Evolutionary conservation across 2,888 invertebrate genomes (phyloP), one percentile per base, ranked within the genome.

Genomic region (Glaucopsyche alexis): DNA sequence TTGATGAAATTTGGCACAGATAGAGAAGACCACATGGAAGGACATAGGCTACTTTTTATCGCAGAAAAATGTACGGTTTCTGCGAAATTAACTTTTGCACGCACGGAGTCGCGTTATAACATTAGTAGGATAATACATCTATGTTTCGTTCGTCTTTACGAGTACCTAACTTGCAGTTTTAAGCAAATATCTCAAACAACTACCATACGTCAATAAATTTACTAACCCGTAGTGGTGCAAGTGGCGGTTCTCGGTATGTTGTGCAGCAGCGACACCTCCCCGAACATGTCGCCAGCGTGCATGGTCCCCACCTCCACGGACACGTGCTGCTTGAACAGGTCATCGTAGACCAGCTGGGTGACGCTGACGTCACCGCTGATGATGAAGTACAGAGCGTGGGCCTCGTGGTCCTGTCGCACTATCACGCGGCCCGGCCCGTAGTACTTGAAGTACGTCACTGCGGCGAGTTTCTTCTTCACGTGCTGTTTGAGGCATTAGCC

Each of bases 241-340:
- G 95, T 95, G 19, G 95, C 94, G 8, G 94, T 94, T 80, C 95
- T 91, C 7, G 92, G 92, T 66, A 95, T 93, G 40, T 92, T 91
- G 78, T 95, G 95, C 72, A 96, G 82, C 55, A 96, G 83, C 0
- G 95, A 94, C 14, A 95, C 93, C 84, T 96, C 95, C 0, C 96
- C 96, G 78, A 96, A 95, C 91, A 94, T 94, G 72, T 94, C 94
- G 0, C 95, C 95, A 0, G 93, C 77, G 40, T 90, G 90, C 85
- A 95, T 90, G 0, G 81, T 81, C 7, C 94, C 94, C 9, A 94
- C 85, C 16, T 94, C 93, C 19, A 90, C 85, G 0, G 90, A 90
- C 0, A 92, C 81, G 67, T 86, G 79, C 79, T 91, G 83, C 16
- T 94, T 88, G 1, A 93, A 80, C 40, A 94, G 80, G 72, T 91